Evolutionary conservation across 2,888 invertebrate species (phyloP).

Genomic region (Aspidapion aeneum): DNA sequence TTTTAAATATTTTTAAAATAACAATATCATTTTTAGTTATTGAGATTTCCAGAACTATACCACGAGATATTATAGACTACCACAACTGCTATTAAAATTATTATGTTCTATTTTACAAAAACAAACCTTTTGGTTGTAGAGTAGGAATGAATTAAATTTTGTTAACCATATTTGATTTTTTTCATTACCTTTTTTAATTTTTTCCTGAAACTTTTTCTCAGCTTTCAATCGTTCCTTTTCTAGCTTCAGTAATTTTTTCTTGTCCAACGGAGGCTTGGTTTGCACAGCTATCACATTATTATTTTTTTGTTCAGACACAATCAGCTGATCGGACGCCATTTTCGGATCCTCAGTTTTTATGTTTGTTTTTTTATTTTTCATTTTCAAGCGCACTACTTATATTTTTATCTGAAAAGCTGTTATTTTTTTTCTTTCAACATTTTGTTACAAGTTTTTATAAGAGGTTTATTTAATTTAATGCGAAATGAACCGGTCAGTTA

Average conservation of each 20-base stretch:
- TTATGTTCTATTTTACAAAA: too few species aligned
- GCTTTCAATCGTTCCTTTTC: slow-evolving; percentile 53
- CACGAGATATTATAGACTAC: too few species aligned
- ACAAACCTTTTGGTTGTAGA: too few species aligned
- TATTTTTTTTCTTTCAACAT: too few species aligned
- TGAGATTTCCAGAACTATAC: too few species aligned
- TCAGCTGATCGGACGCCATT: slow-evolving; percentile 50
- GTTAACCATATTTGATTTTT: too few species aligned
- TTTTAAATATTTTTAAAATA: too few species aligned
- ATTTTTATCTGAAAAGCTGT: background rate
- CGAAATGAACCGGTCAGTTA: background rate
- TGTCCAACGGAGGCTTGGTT: slow-evolving; percentile 52
- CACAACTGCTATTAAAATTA: too few species aligned
- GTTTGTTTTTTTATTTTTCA: slow-evolving; percentile 41
- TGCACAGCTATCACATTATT: slow-evolving; percentile 49
- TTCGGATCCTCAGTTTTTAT: slow-evolving; percentile 33
- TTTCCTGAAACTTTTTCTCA: slow-evolving; percentile 53
- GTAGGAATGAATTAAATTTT: too few species aligned
- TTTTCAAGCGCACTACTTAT: slow-evolving; percentile 16
- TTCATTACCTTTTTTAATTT: slow-evolving; percentile 50
- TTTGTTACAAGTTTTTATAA: too few species aligned
- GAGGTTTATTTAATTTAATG: too few species aligned
- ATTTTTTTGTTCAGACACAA: slow-evolving; percentile 52
- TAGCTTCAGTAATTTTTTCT: slow-evolving; percentile 47
- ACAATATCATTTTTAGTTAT: too few species aligned